Conservation (phyloP, 2,113 vertebrate genomes). For the Empidonax traillii region DNA sequence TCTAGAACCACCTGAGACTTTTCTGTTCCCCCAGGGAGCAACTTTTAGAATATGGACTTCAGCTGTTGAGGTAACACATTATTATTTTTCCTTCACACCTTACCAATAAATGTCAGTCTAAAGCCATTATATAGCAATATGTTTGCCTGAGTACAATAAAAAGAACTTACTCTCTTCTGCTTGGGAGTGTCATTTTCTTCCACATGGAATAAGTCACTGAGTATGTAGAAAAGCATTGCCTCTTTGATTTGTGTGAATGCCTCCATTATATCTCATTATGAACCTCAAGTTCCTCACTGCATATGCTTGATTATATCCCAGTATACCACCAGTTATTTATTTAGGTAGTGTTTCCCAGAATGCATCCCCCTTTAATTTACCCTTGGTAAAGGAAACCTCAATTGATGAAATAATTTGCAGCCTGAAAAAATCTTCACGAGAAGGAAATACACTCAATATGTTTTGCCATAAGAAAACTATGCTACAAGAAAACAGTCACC, state of each 20-base stretch:
- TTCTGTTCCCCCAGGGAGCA: not conserved
- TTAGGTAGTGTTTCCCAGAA: conserved; percentile 16
- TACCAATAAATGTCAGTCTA: not conserved
- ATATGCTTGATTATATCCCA: conserved; percentile 44
- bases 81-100: not conserved
- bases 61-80: not conserved
- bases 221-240: conserved; percentile 54
- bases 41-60: conserved; percentile 26
- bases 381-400: conserved; percentile 38
- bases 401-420: conserved; percentile 69
- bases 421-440: conserved; percentile 60
- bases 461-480: conserved; percentile 47
- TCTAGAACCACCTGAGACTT: not conserved
- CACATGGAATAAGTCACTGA: conserved; percentile 50
- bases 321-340: not conserved
- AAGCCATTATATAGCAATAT: not conserved
- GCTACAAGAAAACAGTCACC: not conserved
- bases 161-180: not conserved
- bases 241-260: conserved; percentile 54
- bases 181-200: conserved; percentile 42
- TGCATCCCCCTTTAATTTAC: conserved; percentile 61
- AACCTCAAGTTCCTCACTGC: conserved; percentile 32
- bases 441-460: conserved; percentile 45
- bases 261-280: conserved; percentile 63
- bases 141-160: not conserved